Evolutionary conservation across 2,113 vertebrate species (phyloP).

Genomic region (Galeopterus variegatus): DNA sequence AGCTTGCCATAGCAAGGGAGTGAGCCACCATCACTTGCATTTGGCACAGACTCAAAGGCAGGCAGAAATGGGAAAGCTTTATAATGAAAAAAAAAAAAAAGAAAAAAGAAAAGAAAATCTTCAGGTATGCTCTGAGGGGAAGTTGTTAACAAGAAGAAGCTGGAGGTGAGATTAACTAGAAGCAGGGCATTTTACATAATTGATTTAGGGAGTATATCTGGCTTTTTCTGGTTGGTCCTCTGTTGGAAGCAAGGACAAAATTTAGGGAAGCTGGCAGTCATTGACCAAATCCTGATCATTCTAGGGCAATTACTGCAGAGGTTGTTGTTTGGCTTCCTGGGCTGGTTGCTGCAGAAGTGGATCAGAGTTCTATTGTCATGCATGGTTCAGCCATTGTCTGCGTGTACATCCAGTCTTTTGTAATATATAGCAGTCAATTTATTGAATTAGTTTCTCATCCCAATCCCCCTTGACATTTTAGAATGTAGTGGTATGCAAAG

Average conservation of each 20-base stretch:
- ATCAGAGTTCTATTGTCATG: background rate
- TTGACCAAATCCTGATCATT: background rate
- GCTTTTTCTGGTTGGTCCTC: background rate
- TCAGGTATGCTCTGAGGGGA: background rate
- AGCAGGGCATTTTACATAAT: background rate
- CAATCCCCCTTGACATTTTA: background rate
- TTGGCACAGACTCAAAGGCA: background rate
- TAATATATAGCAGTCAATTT: background rate
- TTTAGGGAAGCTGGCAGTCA: background rate
- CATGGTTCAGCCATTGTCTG: background rate
- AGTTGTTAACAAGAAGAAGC: background rate
- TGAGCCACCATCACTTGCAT: background rate
- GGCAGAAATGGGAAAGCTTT: background rate
- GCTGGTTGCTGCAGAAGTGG: background rate
- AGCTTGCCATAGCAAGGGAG: background rate
- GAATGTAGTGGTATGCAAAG: background rate
- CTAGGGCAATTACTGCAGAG: background rate
- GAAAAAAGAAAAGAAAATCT: background rate
- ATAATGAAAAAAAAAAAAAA: too few relatives aligned
- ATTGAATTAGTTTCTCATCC: background rate
- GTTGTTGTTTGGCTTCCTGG: background rate
- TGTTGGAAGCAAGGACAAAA: slow-evolving; percentile 25
- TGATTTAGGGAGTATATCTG: background rate
- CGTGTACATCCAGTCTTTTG: background rate
- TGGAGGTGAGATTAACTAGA: background rate